Conservation (phyloP, 2,888 invertebrate species). For the Athalia cordata region DNA sequence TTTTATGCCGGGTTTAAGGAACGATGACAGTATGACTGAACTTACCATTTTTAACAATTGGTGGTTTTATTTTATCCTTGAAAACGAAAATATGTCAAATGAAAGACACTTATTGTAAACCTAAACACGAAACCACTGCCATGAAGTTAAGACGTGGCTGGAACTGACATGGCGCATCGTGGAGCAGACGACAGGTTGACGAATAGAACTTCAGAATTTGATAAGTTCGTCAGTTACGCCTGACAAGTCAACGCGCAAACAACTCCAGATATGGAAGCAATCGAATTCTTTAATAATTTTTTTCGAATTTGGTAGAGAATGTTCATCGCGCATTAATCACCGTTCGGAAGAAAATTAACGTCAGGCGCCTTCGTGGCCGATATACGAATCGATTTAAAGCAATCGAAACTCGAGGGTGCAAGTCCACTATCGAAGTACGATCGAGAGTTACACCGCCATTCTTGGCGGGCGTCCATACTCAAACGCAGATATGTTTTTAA, state of each 20-base stretch:
- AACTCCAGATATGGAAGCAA: no score
- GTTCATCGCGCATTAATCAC: no score
- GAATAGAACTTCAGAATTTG: not conserved
- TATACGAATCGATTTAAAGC: no score
- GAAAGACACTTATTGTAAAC: slow-evolving; percentile 48
- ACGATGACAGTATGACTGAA: slow-evolving; percentile 17
- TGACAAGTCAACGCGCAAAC: no score
- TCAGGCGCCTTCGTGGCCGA: no score
- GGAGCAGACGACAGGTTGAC: slow-evolving; percentile 14
- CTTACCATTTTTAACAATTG: slow-evolving; percentile 61
- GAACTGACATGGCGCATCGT: slow-evolving; percentile 45
- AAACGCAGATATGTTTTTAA: no score
- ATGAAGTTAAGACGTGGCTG: slow-evolving; percentile 68
- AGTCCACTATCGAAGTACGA: no score
- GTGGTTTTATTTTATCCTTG: slow-evolving; percentile 46
- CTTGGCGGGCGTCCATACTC: no score
- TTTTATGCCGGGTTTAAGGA: not conserved
- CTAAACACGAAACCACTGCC: slow-evolving; percentile 62
- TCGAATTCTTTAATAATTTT: not conserved
- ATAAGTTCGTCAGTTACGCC: not conserved
- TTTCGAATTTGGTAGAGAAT: not conserved
- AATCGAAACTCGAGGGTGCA: no score
- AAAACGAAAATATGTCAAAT: slow-evolving; percentile 3
- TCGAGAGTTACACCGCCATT: no score
- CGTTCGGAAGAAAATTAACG: no score